Percentiles rank a stretch among this genome's conserved stretches.
Conservation (phyloP, 37 sponge, comb jelly and placozoan species). For the Beroe forskalii region DNA sequence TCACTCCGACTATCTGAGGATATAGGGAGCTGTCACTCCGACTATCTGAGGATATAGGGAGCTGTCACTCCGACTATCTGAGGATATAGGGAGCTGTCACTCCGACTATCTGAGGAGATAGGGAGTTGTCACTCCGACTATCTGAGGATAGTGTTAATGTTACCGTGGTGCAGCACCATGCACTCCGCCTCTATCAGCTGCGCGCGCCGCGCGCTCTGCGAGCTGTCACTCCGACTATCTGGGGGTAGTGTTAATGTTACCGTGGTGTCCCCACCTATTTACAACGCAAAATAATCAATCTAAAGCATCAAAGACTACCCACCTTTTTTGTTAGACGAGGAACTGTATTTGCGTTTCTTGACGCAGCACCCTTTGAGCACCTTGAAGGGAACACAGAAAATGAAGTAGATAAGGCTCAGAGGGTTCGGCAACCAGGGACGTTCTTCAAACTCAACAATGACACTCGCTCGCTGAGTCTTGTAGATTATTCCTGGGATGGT, state of each 20-base stretch:
- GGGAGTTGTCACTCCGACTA: too few species aligned
- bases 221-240: not conserved
- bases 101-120: too few species aligned
- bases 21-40: too few species aligned
- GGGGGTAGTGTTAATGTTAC: too few species aligned
- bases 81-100: too few species aligned
- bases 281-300: too few species aligned
- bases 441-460: slow-evolving; percentile 59
- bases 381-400: slow-evolving; percentile 3
- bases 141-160: too few species aligned
- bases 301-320: too few species aligned
- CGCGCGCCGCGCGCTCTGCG: not conserved
- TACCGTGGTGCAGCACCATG: slow-evolving; percentile 55
- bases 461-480: slow-evolving; percentile 63
- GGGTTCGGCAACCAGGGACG: slow-evolving; percentile 62
- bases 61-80: too few species aligned
- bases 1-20: too few species aligned
- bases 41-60: too few species aligned
- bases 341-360: not conserved
- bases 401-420: slow-evolving; percentile 50
- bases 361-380: slow-evolving; percentile 22
- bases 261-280: too few species aligned
- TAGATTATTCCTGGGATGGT: slow-evolving; percentile 46
- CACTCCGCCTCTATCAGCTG: slow-evolving; percentile 59
- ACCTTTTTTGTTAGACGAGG: not conserved